A percentile compares a stretch with the other conserved stretches of the same genome.
phyloP scores from a whole-genome alignment of 2,797 vertebrate genomes.

The Bradypodion ventrale region DNA sequence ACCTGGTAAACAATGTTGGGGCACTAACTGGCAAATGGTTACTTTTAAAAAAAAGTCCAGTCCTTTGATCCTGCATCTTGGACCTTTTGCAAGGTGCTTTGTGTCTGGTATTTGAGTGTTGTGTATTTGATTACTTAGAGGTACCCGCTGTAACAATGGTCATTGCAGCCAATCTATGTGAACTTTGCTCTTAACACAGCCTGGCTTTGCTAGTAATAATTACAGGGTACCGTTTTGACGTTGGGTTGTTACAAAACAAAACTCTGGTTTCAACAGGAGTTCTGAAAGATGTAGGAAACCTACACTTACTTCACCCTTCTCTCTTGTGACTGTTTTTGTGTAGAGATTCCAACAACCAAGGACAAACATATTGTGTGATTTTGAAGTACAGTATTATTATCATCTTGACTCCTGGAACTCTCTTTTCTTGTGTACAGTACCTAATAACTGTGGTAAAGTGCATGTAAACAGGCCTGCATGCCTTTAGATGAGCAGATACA shows the following conservation, averaged over 20 bases:
- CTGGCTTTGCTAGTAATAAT: conserved; percentile 26
- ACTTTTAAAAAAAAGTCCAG: conserved; percentile 1
- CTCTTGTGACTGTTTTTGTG: conserved; percentile 53
- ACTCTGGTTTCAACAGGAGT: conserved; percentile 13
- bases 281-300: conserved; percentile 48
- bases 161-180: background rate
- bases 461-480: conserved; percentile 51
- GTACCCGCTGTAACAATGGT: background rate
- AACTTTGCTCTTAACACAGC: conserved; percentile 4
- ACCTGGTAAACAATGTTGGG: conserved; percentile 27
- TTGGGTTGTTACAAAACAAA: conserved; percentile 47
- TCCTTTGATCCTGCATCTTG: background rate
- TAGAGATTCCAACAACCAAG: conserved; percentile 46
- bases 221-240: conserved; percentile 42
- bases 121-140: conserved; percentile 1
- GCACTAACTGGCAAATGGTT: conserved; percentile 12
- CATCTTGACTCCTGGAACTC: background rate
- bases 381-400: conserved; percentile 46
- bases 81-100: conserved; percentile 9
- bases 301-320: conserved; percentile 53
- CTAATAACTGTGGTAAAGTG: conserved; percentile 48
- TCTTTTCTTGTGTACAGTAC: conserved; percentile 37
- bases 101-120: background rate
- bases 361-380: conserved; percentile 69
- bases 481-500: conserved; percentile 38